phyloP scores from a whole-genome alignment of 2,113 vertebrate species.

The Aythya baeri region DNA sequence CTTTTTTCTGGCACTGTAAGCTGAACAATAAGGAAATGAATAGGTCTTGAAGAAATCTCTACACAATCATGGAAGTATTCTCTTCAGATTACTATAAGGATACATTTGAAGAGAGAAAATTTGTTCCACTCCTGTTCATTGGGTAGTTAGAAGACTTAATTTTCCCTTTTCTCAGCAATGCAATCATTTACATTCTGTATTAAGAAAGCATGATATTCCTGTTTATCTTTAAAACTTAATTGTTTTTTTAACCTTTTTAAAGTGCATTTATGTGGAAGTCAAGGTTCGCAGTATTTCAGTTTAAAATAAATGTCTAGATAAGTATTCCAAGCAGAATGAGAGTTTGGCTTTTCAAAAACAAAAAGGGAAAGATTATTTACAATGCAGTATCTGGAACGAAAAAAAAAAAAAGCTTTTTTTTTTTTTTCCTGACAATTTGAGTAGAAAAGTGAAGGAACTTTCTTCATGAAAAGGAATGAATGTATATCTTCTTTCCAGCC shows the following conservation, averaged over 20 bases:
- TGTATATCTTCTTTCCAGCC: not conserved
- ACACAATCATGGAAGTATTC: conserved; percentile 68
- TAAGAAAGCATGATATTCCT: conserved; percentile 50
- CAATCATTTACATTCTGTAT: conserved; percentile 66
- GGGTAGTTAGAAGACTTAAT: conserved; percentile 49
- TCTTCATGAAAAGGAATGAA: not conserved
- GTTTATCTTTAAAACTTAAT: conserved; percentile 27
- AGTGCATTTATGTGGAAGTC: not conserved
- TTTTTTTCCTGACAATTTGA: not conserved
- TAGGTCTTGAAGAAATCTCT: conserved; percentile 65
- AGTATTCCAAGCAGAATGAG: not conserved
- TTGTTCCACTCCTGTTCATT: conserved; percentile 60
- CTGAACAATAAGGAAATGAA: conserved; percentile 69
- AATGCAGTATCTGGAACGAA: not conserved
- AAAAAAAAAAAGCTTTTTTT: too few species aligned
- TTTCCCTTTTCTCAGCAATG: conserved; percentile 54
- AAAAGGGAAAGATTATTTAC: not conserved
- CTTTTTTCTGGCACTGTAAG: conserved; percentile 46
- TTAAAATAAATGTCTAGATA: not conserved
- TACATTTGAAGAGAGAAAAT: conserved; percentile 67
- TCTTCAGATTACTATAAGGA: conserved; percentile 63
- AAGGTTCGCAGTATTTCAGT: conserved; percentile 14
- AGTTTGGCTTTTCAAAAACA: not conserved
- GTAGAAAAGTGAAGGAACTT: not conserved
- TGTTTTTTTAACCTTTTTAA: not conserved